Conservation (phyloP, 2,113 vertebrate species). For the Gobiocypris rarus region DNA sequence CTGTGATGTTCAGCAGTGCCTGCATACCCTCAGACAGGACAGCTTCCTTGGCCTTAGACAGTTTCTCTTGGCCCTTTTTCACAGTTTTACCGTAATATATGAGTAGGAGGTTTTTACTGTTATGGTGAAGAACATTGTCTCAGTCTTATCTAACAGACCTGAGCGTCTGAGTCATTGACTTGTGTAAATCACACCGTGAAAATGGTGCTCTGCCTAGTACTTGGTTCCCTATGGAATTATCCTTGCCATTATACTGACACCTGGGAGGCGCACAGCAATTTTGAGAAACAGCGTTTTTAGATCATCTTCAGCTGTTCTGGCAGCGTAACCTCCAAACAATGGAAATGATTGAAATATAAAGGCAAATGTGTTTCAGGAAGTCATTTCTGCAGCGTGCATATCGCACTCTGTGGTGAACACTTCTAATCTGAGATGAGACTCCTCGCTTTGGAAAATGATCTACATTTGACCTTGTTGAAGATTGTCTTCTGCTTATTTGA, state of each 20-base stretch:
- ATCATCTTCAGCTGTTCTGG: not conserved
- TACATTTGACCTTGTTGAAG: constrained; percentile 27
- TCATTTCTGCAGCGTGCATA: not conserved
- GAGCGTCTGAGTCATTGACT: constrained; percentile 3
- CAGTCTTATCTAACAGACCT: constrained; percentile 24
- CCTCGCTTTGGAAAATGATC: not conserved
- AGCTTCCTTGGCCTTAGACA: not conserved
- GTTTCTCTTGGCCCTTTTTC: not conserved
- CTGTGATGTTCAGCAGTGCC: not conserved
- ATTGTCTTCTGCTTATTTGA: not conserved
- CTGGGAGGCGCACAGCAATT: constrained; percentile 14
- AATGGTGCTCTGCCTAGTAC: not conserved
- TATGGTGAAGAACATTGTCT: not conserved
- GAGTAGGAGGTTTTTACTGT: constrained; percentile 10
- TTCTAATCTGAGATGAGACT: constrained; percentile 10
- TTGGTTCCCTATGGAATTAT: constrained; percentile 13
- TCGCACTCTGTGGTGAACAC: not conserved
- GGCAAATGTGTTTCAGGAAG: not conserved
- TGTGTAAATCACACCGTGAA: constrained; percentile 23
- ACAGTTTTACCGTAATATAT: not conserved
- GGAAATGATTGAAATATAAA: constrained; percentile 9
- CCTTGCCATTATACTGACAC: constrained; percentile 24
- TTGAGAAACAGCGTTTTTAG: constrained; percentile 12
- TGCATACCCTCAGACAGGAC: constrained; percentile 5
- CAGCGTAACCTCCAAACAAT: not conserved